Percentiles rank a stretch among this genome's conserved stretches.
Evolutionary conservation across 2,113 vertebrate species (phyloP).

Genomic region (Fulica atra): DNA sequence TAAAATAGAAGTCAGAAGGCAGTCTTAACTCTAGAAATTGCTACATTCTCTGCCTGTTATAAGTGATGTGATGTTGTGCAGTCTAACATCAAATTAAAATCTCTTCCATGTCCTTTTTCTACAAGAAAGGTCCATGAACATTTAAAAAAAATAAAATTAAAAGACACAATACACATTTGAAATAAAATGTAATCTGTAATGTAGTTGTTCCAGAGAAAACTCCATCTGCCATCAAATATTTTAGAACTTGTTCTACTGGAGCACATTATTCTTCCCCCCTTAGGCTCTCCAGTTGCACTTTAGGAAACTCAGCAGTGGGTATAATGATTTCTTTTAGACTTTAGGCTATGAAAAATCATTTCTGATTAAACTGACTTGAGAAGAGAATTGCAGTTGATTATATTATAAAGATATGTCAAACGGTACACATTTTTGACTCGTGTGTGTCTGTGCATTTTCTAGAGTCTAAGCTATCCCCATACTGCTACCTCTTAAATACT

Average conservation of each 20-base stretch:
- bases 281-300: slow-evolving; percentile 8
- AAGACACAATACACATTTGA: background rate
- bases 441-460: background rate
- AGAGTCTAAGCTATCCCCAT: background rate
- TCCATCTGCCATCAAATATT: background rate
- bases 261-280: background rate
- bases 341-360: slow-evolving; percentile 24
- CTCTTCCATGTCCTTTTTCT: background rate
- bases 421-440: background rate
- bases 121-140: background rate
- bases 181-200: background rate
- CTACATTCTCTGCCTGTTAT: background rate
- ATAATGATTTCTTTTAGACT: slow-evolving; percentile 3
- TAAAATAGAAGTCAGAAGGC: background rate
- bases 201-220: background rate
- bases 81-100: background rate
- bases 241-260: background rate
- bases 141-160: background rate
- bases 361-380: slow-evolving; percentile 11
- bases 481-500: background rate
- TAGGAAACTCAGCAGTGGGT: slow-evolving; percentile 24
- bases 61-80: background rate
- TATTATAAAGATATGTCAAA: background rate
- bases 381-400: slow-evolving; percentile 10
- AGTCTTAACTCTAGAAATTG: background rate